Evolutionary conservation across 2,888 invertebrate genomes (phyloP).

Genomic region (Brachyptera putata): DNA sequence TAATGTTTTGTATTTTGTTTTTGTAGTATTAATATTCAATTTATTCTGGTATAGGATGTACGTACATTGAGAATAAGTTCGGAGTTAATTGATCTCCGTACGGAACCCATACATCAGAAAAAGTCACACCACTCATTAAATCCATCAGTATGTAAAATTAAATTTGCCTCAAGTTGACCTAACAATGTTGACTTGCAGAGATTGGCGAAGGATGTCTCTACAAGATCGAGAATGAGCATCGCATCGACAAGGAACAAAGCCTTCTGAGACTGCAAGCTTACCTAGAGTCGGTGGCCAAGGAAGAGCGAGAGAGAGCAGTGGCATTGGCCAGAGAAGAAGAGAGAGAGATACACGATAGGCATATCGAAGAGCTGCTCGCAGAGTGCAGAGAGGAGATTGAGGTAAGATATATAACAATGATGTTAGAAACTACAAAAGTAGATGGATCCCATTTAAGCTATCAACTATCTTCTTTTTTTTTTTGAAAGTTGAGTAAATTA

Average conservation of each 20-base stretch:
- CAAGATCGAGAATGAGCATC: conserved; percentile 19
- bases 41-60: no score
- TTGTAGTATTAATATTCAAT: no score
- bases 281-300: neutral
- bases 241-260: neutral
- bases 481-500: no score
- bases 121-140: no score
- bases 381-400: neutral
- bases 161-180: no score
- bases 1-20: no score
- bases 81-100: no score
- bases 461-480: neutral
- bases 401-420: neutral
- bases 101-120: no score
- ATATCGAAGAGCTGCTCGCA: neutral
- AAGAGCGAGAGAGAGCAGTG: neutral
- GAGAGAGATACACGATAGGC: conserved; percentile 2
- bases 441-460: neutral
- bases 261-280: conserved; percentile 3
- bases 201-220: neutral
- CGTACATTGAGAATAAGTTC: no score
- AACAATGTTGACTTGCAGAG: no score
- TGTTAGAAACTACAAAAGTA: neutral
- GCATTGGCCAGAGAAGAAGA: neutral
- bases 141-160: no score